Conservation (phyloP, 2,888 invertebrate species). For the Cheilosia soror region DNA sequence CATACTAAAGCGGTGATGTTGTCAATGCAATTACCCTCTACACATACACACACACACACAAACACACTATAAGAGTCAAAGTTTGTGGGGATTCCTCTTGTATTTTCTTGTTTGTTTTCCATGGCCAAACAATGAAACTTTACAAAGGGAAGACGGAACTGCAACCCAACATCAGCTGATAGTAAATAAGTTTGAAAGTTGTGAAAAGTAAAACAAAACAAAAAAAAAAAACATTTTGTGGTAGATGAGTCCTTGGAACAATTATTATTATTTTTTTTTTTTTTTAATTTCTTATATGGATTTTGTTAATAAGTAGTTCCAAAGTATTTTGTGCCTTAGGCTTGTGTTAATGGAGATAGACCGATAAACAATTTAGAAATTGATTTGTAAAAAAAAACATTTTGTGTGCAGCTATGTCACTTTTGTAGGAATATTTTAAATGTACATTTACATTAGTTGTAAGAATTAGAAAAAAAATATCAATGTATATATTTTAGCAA, state of each 20-base stretch:
- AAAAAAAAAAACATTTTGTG: conserved; percentile 22
- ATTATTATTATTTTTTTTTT: background rate
- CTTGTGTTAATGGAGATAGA: conserved; percentile 47
- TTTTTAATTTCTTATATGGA: background rate
- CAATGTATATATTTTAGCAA: background rate
- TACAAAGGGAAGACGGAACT: conserved; percentile 5
- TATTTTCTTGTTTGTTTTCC: conserved; percentile 8
- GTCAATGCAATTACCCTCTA: conserved; percentile 17
- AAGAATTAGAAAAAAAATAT: conserved; percentile 19
- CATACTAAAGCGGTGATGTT: conserved; percentile 87
- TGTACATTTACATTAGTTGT: background rate
- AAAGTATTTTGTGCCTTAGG: conserved; percentile 72
- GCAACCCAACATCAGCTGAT: conserved; percentile 44
- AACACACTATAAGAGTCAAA: background rate
- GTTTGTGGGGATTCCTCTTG: background rate
- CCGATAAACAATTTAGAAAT: background rate
- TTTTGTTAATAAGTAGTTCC: conserved; percentile 50
- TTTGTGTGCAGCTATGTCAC: conserved; percentile 72
- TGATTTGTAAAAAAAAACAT: conserved; percentile 25
- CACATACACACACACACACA: background rate
- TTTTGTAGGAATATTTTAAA: conserved; percentile 31
- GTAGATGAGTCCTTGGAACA: conserved; percentile 48
- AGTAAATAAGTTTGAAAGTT: conserved; percentile 38
- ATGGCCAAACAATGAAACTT: conserved; percentile 47
- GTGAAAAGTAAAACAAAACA: conserved; percentile 16